These are phyloP conservation scores for Macropis europaea DNA, from an alignment of 2,888 invertebrate genomes.

Conservation along the genomic window DNA sequence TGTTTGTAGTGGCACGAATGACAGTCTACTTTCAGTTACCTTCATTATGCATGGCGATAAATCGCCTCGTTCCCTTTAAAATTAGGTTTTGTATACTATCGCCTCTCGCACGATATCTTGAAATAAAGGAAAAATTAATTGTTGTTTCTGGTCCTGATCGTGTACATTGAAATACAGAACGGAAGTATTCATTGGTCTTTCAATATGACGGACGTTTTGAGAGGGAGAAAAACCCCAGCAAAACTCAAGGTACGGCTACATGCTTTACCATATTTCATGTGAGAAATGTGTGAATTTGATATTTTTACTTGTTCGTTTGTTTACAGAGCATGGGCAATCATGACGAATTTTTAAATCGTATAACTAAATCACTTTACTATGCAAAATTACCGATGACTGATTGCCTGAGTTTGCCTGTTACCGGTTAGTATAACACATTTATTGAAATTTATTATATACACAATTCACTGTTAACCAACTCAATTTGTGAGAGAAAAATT, in stretches of 20 bases:
- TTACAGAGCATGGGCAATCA: conserved; percentile 86
- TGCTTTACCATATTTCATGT: conserved; percentile 1
- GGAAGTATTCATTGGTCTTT: not conserved
- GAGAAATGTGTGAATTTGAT: not conserved
- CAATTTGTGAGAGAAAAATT: not conserved
- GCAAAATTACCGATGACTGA: conserved; percentile 88
- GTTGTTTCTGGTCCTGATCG: not conserved
- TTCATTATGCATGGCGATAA: conserved; percentile 31
- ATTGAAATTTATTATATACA: not conserved
- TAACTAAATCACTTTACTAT: conserved; percentile 94
- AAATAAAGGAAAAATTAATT: not conserved
- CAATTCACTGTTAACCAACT: not conserved
- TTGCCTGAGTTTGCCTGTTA: conserved; percentile 88
- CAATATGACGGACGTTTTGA: conserved; percentile 82
- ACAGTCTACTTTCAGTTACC: not conserved
- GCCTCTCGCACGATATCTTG: not conserved
- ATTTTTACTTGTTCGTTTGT: not conserved
- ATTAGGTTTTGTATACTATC: not conserved
- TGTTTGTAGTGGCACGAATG: conserved; percentile 39
- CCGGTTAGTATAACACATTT: conserved; percentile 83
- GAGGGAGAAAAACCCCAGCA: conserved; percentile 81
- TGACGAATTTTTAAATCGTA: conserved; percentile 89
- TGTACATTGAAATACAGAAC: not conserved
- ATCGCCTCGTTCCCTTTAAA: conserved; percentile 17
- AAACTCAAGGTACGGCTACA: conserved; percentile 81